phyloP scores from a whole-genome alignment of 2,888 invertebrate genomes.

The Protonemura montana region DNA sequence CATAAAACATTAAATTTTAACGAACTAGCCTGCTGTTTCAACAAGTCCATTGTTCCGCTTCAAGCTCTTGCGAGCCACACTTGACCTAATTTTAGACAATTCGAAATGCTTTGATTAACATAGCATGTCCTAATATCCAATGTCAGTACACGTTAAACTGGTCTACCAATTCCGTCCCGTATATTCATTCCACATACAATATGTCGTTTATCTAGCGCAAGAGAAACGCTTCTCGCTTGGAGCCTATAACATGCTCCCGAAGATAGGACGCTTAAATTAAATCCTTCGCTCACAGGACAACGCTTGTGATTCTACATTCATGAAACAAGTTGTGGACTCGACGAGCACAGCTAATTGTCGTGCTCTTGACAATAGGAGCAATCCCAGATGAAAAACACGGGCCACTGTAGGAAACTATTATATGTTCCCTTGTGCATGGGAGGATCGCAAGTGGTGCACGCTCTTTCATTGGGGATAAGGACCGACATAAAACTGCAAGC shows the following conservation, averaged over 20 bases:
- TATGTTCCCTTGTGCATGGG: neutral
- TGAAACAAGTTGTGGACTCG: neutral
- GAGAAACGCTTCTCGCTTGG: neutral
- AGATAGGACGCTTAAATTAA: neutral
- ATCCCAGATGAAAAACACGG: neutral
- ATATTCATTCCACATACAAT: neutral
- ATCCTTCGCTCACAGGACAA: neutral
- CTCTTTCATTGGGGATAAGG: neutral
- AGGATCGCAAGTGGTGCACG: neutral
- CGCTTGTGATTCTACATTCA: neutral
- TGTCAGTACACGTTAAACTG: neutral
- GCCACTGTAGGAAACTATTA: neutral
- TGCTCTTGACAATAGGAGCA: neutral
- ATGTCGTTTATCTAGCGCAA: neutral
- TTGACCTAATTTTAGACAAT: neutral
- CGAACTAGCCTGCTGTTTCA: neutral
- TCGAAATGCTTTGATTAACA: neutral
- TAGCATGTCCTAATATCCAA: neutral
- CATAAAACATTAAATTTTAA: conserved; percentile 5
- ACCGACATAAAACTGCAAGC: neutral
- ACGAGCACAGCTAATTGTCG: neutral
- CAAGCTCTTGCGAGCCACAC: neutral
- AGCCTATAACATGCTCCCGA: neutral
- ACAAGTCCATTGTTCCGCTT: neutral
- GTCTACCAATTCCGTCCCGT: neutral